phyloP scores from a whole-genome alignment of 2,888 invertebrate genomes.

The Epinotia demarniana region DNA sequence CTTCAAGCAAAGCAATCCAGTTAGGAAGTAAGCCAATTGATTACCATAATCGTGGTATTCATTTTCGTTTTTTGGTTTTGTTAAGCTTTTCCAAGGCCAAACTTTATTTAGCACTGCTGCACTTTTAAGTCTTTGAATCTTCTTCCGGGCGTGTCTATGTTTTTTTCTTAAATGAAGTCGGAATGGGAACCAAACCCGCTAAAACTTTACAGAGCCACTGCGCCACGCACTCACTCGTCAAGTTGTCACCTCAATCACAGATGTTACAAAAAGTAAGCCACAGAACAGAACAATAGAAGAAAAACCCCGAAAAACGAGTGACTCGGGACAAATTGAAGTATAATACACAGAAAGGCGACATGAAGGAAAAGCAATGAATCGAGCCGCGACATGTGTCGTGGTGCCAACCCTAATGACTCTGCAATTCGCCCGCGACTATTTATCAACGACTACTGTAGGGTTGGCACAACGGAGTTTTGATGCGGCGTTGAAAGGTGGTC shows the following conservation, averaged over 20 bases:
- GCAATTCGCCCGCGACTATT: constrained; percentile 47
- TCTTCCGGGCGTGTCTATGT: no score
- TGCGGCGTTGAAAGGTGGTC: not conserved
- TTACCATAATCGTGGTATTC: no score
- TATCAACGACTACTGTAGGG: constrained; percentile 45
- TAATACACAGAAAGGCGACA: constrained; percentile 42
- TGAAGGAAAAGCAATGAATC: constrained; percentile 41
- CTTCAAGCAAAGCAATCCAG: no score
- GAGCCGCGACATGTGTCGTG: constrained; percentile 45
- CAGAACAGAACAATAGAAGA: constrained; percentile 28
- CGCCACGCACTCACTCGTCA: not conserved
- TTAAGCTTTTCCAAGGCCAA: no score
- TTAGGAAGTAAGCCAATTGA: no score
- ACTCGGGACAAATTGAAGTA: constrained; percentile 45
- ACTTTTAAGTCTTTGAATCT: no score
- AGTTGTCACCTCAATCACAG: not conserved
- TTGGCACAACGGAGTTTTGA: constrained; percentile 23
- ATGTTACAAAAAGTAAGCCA: not conserved
- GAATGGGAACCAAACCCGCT: no score
- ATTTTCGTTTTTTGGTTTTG: no score
- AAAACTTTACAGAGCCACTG: not conserved
- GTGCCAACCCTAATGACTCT: constrained; percentile 47
- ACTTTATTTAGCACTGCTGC: no score
- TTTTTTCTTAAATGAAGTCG: no score
- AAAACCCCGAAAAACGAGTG: constrained; percentile 38